Percentiles rank a stretch among this genome's conserved stretches.
Evolutionary conservation across 2,888 invertebrate genomes (phyloP).

Genomic region (Caenorhabditis drosophilae): DNA sequence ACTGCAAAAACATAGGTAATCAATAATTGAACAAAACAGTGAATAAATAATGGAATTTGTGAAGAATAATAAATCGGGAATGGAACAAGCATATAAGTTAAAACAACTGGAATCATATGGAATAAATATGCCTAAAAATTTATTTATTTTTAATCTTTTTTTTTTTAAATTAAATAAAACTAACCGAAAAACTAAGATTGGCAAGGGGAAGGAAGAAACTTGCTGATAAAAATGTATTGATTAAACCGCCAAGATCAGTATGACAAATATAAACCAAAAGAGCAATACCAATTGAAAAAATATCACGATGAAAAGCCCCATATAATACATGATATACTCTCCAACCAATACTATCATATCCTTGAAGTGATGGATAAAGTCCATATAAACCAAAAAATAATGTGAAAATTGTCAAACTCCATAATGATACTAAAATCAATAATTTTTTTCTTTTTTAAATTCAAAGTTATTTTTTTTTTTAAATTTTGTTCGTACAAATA

Average conservation of each 20-base stretch:
- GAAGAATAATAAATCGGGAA: constrained; percentile 63
- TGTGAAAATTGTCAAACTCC: constrained; percentile 49
- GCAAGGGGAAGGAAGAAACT: constrained; percentile 66
- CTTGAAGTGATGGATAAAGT: constrained; percentile 66
- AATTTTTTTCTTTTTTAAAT: constrained; percentile 6
- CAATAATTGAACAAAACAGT: constrained; percentile 63
- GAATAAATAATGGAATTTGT: constrained; percentile 59
- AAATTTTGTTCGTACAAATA: constrained; percentile 20
- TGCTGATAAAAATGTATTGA: constrained; percentile 63
- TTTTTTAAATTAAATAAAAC: constrained; percentile 2
- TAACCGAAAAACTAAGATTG: constrained; percentile 66
- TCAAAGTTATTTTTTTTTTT: background rate
- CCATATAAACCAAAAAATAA: constrained; percentile 65
- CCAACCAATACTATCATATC: constrained; percentile 61
- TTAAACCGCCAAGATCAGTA: constrained; percentile 65
- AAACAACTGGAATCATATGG: constrained; percentile 69
- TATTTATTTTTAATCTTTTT: background rate
- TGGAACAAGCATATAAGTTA: constrained; percentile 65
- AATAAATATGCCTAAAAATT: constrained; percentile 62
- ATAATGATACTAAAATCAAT: constrained; percentile 39
- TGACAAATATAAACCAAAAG: constrained; percentile 69
- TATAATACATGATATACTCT: constrained; percentile 66
- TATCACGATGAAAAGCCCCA: constrained; percentile 65
- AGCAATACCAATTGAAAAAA: constrained; percentile 67
- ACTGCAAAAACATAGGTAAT: constrained; percentile 61